phyloP scores from a whole-genome alignment of 1,140 invertebrate species.

The Paraescarpia echinospica region DNA sequence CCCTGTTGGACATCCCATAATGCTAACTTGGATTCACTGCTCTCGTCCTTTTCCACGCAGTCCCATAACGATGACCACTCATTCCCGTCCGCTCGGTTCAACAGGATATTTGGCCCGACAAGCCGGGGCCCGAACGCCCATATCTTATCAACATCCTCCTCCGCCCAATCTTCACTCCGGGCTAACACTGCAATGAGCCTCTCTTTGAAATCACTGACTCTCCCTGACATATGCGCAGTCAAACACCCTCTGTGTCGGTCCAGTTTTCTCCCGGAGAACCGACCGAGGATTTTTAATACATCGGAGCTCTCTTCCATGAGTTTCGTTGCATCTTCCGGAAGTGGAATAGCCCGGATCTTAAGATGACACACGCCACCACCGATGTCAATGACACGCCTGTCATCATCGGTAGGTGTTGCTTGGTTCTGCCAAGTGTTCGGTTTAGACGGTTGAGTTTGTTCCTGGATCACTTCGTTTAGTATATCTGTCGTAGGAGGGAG shows the following conservation, averaged over 20 bases:
- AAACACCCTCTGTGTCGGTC: background rate
- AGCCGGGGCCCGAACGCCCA: constrained; percentile 90
- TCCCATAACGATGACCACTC: constrained; percentile 58
- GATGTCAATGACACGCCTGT: constrained; percentile 61
- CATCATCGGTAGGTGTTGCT: background rate
- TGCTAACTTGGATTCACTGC: constrained; percentile 17
- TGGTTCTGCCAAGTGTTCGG: background rate
- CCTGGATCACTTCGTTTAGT: constrained; percentile 79
- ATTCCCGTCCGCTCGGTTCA: constrained; percentile 69
- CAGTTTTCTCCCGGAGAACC: constrained; percentile 35
- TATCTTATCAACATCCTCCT: constrained; percentile 70
- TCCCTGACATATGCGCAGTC: background rate
- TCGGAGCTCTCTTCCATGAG: constrained; percentile 69
- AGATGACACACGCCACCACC: constrained; percentile 74
- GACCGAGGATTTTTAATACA: constrained; percentile 64
- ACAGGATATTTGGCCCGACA: constrained; percentile 84
- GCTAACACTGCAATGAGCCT: background rate
- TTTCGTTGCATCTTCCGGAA: constrained; percentile 74
- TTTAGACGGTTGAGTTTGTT: constrained; percentile 53
- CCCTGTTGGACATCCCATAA: constrained; percentile 47
- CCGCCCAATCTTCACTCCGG: constrained; percentile 59
- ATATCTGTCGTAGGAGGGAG: constrained; percentile 78
- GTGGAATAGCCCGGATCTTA: constrained; percentile 75
- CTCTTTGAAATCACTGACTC: background rate
- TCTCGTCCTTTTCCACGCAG: constrained; percentile 31